Conservation (phyloP, 2,888 invertebrate genomes). For the Neoaliturus tenellus region DNA sequence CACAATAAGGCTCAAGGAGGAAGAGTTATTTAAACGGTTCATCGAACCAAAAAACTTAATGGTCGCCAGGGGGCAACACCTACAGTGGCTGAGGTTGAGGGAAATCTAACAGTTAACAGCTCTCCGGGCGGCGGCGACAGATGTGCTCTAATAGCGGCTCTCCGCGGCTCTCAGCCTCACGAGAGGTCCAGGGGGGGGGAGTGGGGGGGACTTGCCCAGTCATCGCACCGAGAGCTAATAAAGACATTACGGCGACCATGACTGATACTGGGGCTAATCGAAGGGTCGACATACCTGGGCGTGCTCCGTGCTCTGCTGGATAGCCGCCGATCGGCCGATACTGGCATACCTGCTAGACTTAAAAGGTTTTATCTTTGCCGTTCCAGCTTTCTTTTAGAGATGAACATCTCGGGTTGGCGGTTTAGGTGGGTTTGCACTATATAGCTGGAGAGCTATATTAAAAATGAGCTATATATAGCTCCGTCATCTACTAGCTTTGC, state of each 20-base stretch:
- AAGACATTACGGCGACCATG: constrained; percentile 45
- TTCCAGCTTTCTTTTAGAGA: too few relatives aligned
- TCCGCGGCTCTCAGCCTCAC: neutral
- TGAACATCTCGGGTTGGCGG: too few relatives aligned
- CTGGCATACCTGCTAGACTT: too few relatives aligned
- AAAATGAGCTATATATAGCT: too few relatives aligned
- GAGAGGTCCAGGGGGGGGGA: neutral
- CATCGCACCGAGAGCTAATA: constrained; percentile 46
- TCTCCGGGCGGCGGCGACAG: constrained; percentile 16
- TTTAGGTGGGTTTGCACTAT: too few relatives aligned
- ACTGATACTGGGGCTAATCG: constrained; percentile 45
- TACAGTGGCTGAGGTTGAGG: constrained; percentile 16
- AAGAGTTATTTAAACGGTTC: neutral
- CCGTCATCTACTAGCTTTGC: too few relatives aligned
- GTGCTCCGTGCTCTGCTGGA: neutral
- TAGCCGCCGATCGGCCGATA: too few relatives aligned
- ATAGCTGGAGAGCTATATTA: too few relatives aligned
- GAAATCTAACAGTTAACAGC: constrained; percentile 10
- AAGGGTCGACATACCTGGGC: constrained; percentile 27
- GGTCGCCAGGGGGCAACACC: neutral
- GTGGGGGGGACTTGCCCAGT: neutral
- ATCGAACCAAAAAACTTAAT: neutral
- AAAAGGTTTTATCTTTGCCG: too few relatives aligned
- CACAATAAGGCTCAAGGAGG: too few relatives aligned
- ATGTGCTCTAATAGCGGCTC: constrained; percentile 39